phyloP scores from a whole-genome alignment of 92 coral and sea anemone species.

The Umimayanthus kanabou region DNA sequence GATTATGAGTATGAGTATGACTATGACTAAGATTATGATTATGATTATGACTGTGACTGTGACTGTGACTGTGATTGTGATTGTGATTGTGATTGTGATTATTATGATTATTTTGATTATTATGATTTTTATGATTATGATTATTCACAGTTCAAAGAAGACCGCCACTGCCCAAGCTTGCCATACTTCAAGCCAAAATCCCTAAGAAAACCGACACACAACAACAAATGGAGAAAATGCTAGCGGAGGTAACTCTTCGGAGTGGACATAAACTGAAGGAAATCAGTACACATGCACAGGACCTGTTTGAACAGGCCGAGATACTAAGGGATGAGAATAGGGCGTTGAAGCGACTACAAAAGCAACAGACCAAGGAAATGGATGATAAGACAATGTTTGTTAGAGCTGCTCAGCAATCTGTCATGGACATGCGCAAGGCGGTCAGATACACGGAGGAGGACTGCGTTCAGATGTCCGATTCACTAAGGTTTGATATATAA shows the following conservation, averaged over 20 bases:
- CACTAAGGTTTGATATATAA: not conserved
- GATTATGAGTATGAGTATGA: too few species aligned
- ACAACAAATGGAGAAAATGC: conserved; percentile 38
- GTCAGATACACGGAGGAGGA: conserved; percentile 32
- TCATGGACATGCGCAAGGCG: conserved; percentile 34
- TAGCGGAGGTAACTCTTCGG: conserved; percentile 34
- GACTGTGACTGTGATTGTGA: too few species aligned
- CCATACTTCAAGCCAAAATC: conserved; percentile 20
- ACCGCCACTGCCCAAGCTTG: not conserved
- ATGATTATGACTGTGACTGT: too few species aligned
- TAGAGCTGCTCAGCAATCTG: conserved; percentile 9
- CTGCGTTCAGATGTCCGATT: conserved; percentile 18
- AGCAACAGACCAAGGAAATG: conserved; percentile 30
- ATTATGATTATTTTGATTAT: too few species aligned
- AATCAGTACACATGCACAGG: conserved; percentile 29
- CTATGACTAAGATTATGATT: too few species aligned
- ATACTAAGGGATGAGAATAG: conserved; percentile 24
- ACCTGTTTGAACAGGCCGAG: conserved; percentile 23
- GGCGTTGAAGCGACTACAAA: conserved; percentile 25
- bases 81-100: too few species aligned
- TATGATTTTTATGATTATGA: too few species aligned
- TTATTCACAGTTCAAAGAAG: conserved; percentile 5
- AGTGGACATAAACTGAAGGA: conserved; percentile 29
- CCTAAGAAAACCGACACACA: conserved; percentile 21
- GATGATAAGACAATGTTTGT: conserved; percentile 33